Evolutionary conservation across 2,888 invertebrate genomes (phyloP), one percentile per base, ranked within the genome.

Genomic region (Coecobrya sp.): DNA sequence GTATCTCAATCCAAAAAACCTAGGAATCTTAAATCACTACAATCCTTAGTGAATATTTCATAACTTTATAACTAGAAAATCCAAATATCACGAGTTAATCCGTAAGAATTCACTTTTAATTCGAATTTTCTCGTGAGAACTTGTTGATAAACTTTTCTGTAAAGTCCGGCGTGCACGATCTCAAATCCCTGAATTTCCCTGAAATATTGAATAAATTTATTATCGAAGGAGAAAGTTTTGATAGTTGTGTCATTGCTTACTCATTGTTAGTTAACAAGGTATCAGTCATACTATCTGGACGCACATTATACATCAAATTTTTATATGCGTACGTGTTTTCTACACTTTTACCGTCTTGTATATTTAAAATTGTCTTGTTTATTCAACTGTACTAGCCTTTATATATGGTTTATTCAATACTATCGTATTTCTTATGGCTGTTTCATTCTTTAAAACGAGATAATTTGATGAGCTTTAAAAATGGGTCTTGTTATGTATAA

Each of bases 91-190:
- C 76, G 76, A 25, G 25, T 25, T 3, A 25, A 49, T 22, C 25
- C 25, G 49, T 73, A 73, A 5, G 16, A 52, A 45, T 79, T 79
- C 11, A 49, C 76, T 25, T 79, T 79, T 79, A 19, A 79, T 22
- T 25, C 22, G 16, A 49, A 79, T 49, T 79, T 79, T 79, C 76
- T 79, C 76, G 76, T 79, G 76, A 49, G 76, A 79, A 79, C 30
- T 5, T n/a, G 1, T 27, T 42, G 19, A 45, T 36, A 49, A 65
- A 27, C 11, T 65, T 27, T 65, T 25, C 4, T 65, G 65, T n/a
- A 10, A 19, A 2, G 65, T 25, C 65, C 0, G 36, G 4, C 36
- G 70, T 36, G 36, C 70, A 79, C 76, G 76, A 52, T 79, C 25
- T 49, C 16, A 25, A 79, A 79, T 79, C 76, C 25, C 22, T 25